Evolutionary conservation across 2,888 invertebrate species (phyloP).

Genomic region (Volucella zonaria): DNA sequence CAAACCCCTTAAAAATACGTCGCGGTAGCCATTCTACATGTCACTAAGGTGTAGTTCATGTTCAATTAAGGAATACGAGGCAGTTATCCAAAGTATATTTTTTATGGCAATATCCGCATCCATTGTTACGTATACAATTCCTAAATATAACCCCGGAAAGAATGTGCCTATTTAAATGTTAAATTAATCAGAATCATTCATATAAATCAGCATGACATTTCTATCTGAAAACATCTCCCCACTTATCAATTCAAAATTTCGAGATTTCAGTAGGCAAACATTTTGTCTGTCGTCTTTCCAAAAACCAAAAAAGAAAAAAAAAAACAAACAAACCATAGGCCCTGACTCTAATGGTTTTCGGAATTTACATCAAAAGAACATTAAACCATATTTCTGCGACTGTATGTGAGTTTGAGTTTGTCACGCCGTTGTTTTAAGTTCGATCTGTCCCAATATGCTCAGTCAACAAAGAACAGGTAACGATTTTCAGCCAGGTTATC

Average conservation of each 20-base stretch:
- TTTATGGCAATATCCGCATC: no score
- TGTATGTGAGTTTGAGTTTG: neutral
- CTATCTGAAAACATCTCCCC: neutral
- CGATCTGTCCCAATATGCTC: neutral
- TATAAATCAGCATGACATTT: no score
- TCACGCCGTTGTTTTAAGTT: neutral
- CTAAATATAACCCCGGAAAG: no score
- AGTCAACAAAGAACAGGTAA: neutral
- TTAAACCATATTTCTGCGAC: slow-evolving; percentile 38
- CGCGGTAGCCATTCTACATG: no score
- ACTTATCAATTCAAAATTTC: neutral
- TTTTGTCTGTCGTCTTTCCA: neutral
- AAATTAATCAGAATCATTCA: no score
- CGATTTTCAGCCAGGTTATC: neutral
- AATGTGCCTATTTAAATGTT: no score
- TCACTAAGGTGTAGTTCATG: no score
- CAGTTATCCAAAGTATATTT: no score
- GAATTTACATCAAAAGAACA: slow-evolving; percentile 32
- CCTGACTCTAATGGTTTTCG: slow-evolving; percentile 17
- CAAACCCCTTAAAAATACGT: no score
- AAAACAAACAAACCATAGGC: no score
- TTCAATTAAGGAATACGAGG: no score
- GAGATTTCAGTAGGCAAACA: neutral
- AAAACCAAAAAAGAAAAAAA: neutral
- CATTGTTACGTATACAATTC: no score